Conservation (phyloP, 2,888 invertebrate genomes). For the Trichopoda pennipes region DNA sequence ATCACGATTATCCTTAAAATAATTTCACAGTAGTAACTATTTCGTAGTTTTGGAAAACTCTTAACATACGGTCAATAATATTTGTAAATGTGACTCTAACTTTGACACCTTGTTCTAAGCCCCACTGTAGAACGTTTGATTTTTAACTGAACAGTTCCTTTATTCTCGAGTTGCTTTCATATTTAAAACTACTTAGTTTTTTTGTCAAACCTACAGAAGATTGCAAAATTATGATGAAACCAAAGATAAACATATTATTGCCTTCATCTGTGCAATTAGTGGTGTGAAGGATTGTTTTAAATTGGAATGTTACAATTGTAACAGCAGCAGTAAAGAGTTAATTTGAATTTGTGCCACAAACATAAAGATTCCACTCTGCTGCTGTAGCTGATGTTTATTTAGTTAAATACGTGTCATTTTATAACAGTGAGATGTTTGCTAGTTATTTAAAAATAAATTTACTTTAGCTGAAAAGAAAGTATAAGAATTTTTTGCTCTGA, state of each 20-base stretch:
- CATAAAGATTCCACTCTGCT: slow-evolving; percentile 16
- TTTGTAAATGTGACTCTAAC: too few relatives aligned
- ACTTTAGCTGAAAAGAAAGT: background rate
- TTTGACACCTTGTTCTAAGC: too few relatives aligned
- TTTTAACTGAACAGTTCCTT: too few relatives aligned
- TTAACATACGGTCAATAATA: too few relatives aligned
- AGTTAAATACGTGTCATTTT: slow-evolving; percentile 70
- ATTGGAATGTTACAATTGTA: slow-evolving; percentile 46
- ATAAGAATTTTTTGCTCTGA: background rate
- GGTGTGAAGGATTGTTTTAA: background rate
- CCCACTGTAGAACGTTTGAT: too few relatives aligned
- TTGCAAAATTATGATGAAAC: background rate
- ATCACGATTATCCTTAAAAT: too few relatives aligned
- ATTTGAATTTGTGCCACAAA: slow-evolving; percentile 69
- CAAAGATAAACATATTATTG: background rate
- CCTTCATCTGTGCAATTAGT: background rate
- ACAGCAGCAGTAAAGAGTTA: slow-evolving; percentile 71
- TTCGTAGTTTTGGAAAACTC: too few relatives aligned
- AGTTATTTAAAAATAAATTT: slow-evolving; percentile 47
- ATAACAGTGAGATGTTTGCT: slow-evolving; percentile 23
- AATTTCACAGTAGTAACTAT: too few relatives aligned
- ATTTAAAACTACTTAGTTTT: too few relatives aligned
- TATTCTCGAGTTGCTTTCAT: too few relatives aligned
- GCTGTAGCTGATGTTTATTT: slow-evolving; percentile 70
- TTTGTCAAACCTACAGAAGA: too few relatives aligned